Base-by-base conservation (phyloP, 2,113 vertebrate genomes). In the Anoplopoma fimbria region DNA sequence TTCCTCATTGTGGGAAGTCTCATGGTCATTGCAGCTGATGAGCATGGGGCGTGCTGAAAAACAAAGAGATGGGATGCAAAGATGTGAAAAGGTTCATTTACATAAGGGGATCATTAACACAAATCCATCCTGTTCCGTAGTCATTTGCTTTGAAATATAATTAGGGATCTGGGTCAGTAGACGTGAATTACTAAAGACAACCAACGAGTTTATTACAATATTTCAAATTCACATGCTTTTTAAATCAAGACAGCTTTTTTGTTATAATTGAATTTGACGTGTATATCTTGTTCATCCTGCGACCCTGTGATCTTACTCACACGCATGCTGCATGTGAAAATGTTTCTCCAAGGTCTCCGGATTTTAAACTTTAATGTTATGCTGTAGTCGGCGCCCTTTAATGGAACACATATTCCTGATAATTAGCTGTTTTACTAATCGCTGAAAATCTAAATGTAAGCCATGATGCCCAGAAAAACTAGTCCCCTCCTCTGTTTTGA, bases 21-120 rank as follows among this genome's bases (percentile, higher is more conserved):
- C 83, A 75, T 85, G 89, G 91, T 87, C 88, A 90, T 83, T 83
- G 84, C 82, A 51, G 45, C 86, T 84, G 88, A 90, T 78, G 79
- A 93, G 84, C 85, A 33, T 10, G 29, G 75, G 69, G 77, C 80
- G 55, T 78, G 83, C 57, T 9, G 53, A 67, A 75, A 45, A 89
- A 82, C 82, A 91, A 83, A 91, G 77, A 82, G 68, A 88, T 79
- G 79, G 69, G 82, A 89, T 76, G 76, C 62, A 81, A 74, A 90
- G 83, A 89, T 81, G 49, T 57, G 25, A 87, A 85, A 86, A 75
- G 51, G 72, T 84, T 82, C 13, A 92, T 94, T 92, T 93, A 79
- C 88, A 93, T 90, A 88, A 36, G 14, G 81, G 25, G 75, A 89
- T 91, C 65, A 92, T 87, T 89, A 82, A 85, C 57, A 77, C 67